Conservation (phyloP, 2,797 vertebrate genomes). For the Rousettus madagascariensis region DNA sequence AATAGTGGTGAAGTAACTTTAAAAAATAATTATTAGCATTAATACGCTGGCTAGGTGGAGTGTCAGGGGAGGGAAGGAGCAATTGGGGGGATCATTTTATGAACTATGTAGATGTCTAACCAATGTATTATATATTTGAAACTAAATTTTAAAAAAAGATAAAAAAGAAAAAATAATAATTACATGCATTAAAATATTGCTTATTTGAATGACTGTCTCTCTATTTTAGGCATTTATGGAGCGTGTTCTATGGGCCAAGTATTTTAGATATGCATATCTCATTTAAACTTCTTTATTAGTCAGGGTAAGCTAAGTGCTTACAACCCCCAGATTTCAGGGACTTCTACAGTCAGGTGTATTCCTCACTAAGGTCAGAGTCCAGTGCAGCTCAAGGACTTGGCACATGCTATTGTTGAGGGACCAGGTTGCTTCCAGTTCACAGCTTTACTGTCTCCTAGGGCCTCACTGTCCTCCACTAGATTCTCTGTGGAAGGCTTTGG, state of each 20-base stretch:
- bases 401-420: not conserved
- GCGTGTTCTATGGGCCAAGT: not conserved
- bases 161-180: not conserved
- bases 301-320: not conserved
- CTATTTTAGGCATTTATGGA: constrained; percentile 29
- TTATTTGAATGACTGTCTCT: constrained; percentile 23
- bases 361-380: not conserved
- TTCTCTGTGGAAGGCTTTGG: not conserved
- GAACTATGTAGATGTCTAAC: too few species aligned
- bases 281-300: not conserved
- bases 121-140: too few species aligned
- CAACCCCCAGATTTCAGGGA: not conserved
- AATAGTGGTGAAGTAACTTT: not conserved
- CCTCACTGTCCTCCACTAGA: not conserved
- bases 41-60: too few species aligned
- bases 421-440: not conserved
- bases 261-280: not conserved
- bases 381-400: not conserved
- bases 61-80: too few species aligned
- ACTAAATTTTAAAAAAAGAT: too few species aligned
- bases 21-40: constrained; percentile 20
- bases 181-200: not conserved
- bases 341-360: not conserved
- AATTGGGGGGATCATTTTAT: too few species aligned
- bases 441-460: not conserved